Evolutionary conservation across 2,113 vertebrate genomes (phyloP).

Genomic region (Zapornia atra): DNA sequence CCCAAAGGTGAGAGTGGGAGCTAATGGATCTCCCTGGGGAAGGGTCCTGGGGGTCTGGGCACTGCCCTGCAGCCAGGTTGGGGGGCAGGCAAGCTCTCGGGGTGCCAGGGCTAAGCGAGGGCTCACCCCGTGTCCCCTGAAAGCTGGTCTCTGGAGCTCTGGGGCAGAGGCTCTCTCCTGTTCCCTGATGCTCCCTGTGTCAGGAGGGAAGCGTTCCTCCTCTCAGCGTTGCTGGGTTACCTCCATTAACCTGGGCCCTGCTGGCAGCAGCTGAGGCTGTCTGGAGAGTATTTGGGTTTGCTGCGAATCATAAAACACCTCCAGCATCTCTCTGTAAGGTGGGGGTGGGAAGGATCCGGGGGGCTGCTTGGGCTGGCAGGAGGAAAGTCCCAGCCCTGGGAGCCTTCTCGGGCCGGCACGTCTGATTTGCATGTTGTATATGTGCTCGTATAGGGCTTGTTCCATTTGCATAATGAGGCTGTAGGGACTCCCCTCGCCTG

Average conservation of each 20-base stretch:
- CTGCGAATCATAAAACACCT: background rate
- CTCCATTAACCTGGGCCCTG: background rate
- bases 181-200: background rate
- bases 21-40: background rate
- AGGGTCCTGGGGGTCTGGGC: background rate
- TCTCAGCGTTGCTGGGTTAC: background rate
- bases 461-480: constrained; percentile 64
- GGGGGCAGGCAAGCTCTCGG: rapidly evolving
- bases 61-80: background rate
- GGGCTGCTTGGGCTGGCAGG: too few relatives aligned
- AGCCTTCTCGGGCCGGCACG: background rate
- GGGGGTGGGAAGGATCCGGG: too few relatives aligned
- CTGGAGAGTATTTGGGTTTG: background rate
- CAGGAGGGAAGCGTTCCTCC: background rate
- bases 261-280: background rate
- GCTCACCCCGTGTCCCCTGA: rapidly evolving
- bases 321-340: background rate
- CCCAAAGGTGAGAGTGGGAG: too few relatives aligned
- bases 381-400: constrained; percentile 62
- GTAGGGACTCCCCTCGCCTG: background rate
- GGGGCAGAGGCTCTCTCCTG: background rate
- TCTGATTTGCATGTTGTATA: constrained; percentile 50
- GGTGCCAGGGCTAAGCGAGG: background rate
- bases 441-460: background rate
- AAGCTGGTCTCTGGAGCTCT: rapidly evolving